phyloP scores from a whole-genome alignment of 2,888 invertebrate species.

The Patella depressa region DNA sequence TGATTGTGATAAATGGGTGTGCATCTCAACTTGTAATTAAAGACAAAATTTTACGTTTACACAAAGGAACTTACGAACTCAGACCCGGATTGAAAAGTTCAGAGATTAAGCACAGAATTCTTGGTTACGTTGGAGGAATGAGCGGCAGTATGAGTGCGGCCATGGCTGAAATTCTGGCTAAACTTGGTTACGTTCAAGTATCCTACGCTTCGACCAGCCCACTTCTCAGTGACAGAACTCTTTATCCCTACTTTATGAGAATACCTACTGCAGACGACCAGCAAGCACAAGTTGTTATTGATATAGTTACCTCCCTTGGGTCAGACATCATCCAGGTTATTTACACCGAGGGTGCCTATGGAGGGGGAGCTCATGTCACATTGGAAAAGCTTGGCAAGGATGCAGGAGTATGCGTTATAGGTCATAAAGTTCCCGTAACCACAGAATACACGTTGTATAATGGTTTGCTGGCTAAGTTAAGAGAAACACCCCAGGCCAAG shows the following conservation, averaged over 20 bases:
- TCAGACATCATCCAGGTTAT: not conserved
- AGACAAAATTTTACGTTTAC: not conserved
- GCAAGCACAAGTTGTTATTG: not conserved
- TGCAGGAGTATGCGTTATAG: not conserved
- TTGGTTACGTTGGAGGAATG: not conserved
- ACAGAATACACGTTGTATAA: not conserved
- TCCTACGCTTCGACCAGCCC: not conserved
- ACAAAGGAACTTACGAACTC: not conserved
- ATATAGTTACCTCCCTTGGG: not conserved
- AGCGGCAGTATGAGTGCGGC: not conserved
- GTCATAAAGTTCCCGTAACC: not conserved
- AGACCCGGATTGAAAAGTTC: not conserved
- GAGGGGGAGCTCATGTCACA: not conserved
- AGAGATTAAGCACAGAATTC: not conserved
- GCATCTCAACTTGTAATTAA: not conserved
- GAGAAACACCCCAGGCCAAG: not conserved
- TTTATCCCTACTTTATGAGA: not conserved
- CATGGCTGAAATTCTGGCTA: not conserved
- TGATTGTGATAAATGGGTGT: not conserved
- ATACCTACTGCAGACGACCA: conserved; percentile 4
- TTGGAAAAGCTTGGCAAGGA: not conserved
- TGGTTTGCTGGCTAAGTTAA: not conserved
- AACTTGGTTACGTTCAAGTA: not conserved
- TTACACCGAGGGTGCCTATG: not conserved
- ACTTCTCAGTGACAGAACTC: not conserved